These are phyloP conservation scores for Stylophora pistillata DNA, from an alignment of 64 coral and sea anemone genomes.

Conservation along the genomic window DNA sequence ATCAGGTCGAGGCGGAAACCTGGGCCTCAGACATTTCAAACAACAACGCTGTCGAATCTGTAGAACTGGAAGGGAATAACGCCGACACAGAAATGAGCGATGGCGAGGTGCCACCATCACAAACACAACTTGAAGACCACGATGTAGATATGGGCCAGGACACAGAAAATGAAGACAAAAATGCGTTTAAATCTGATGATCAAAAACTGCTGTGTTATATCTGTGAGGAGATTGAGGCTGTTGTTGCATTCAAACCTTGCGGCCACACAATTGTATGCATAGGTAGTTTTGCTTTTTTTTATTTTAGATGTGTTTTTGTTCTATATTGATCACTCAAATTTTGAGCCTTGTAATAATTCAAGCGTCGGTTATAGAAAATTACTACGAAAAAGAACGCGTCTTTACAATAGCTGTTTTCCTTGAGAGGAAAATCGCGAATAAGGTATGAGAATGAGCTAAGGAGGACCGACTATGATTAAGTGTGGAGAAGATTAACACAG, in stretches of 20 bases:
- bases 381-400: no score
- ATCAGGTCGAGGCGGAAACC: neutral
- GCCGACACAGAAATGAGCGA: neutral
- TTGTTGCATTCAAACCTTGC: conserved; percentile 54
- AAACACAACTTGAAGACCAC: neutral
- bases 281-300: conserved; percentile 27
- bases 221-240: conserved; percentile 51
- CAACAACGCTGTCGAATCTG: neutral
- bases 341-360: no score
- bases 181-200: neutral
- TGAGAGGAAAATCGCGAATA: no score
- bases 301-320: neutral
- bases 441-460: no score
- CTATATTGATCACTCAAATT: neutral
- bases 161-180: neutral
- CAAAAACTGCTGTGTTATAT: conserved; percentile 27
- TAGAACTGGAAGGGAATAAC: neutral
- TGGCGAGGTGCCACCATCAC: no score
- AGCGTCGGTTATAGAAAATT: no score
- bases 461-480: no score
- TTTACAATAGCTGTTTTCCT: no score
- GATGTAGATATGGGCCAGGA: neutral
- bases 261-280: conserved; percentile 43
- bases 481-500: no score
- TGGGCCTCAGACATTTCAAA: neutral